Evolutionary conservation across 1,140 invertebrate species (phyloP).

Genomic region (Druon quercuslanigerum): DNA sequence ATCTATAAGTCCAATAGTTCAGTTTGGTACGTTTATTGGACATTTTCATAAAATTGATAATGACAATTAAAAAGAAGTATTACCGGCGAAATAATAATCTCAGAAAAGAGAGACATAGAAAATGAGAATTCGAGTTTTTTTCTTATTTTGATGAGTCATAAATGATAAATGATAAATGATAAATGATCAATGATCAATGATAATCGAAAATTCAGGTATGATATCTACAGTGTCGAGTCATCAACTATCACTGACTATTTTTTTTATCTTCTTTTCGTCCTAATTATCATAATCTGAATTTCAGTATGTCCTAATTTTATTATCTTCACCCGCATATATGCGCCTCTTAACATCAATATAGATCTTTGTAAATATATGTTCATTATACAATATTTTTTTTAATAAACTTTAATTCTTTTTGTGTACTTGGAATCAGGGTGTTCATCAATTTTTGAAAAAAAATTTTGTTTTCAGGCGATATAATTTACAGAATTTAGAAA

Average conservation of each 20-base stretch:
- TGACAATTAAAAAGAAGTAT: neutral
- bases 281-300: slow-evolving; percentile 5
- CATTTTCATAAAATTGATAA: neutral
- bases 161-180: too few species aligned
- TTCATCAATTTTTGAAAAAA: too few species aligned
- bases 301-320: neutral
- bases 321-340: neutral
- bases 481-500: too few species aligned
- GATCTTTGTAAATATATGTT: slow-evolving; percentile 38
- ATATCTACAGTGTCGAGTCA: slow-evolving; percentile 22
- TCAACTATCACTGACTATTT: neutral
- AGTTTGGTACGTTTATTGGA: slow-evolving; percentile 4
- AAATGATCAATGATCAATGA: too few species aligned
- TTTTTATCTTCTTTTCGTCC: neutral
- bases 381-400: neutral
- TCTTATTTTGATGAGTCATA: neutral
- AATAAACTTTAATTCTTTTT: neutral
- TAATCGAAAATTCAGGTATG: neutral
- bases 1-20: neutral
- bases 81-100: neutral
- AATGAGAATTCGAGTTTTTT: slow-evolving; percentile 15
- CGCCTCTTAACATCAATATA: slow-evolving; percentile 42
- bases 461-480: too few species aligned
- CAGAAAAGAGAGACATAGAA: neutral
- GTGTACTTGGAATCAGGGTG: too few species aligned